phyloP scores from a whole-genome alignment of 2,888 invertebrate genomes.

The Escarpia spicata region DNA sequence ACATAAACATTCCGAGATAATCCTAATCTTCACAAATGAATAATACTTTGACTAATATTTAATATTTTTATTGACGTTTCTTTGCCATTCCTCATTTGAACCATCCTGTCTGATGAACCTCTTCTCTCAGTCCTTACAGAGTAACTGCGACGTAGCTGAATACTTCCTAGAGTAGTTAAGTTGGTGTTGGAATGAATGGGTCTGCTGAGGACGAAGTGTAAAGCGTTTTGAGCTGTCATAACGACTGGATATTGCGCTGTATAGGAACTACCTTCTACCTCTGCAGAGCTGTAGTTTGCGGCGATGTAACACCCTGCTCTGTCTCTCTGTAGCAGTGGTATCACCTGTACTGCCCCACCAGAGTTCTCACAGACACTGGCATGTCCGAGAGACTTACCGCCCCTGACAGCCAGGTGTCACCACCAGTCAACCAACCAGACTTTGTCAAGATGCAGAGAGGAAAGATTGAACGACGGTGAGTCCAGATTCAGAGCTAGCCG shows the following conservation, averaged over 20 bases:
- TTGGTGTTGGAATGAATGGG: too few species aligned
- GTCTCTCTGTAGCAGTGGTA: conserved; percentile 59
- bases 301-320: not conserved
- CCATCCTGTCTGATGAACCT: too few species aligned
- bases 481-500: not conserved
- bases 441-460: conserved; percentile 58
- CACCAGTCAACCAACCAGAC: conserved; percentile 47
- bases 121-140: too few species aligned
- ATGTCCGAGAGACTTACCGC: not conserved
- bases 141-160: not conserved
- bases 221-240: not conserved
- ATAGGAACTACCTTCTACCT: too few species aligned
- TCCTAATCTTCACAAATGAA: too few species aligned
- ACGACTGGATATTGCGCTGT: not conserved
- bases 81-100: too few species aligned
- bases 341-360: conserved; percentile 56
- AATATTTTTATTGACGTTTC: too few species aligned
- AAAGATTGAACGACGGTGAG: conserved; percentile 47
- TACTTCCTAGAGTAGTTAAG: too few species aligned
- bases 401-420: not conserved
- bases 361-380: conserved; percentile 51
- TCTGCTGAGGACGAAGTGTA: too few species aligned
- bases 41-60: too few species aligned
- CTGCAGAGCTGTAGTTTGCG: not conserved
- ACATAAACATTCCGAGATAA: too few species aligned